phyloP scores from a whole-genome alignment of 2,888 invertebrate species.

The Eueremaeus valkanovi region DNA sequence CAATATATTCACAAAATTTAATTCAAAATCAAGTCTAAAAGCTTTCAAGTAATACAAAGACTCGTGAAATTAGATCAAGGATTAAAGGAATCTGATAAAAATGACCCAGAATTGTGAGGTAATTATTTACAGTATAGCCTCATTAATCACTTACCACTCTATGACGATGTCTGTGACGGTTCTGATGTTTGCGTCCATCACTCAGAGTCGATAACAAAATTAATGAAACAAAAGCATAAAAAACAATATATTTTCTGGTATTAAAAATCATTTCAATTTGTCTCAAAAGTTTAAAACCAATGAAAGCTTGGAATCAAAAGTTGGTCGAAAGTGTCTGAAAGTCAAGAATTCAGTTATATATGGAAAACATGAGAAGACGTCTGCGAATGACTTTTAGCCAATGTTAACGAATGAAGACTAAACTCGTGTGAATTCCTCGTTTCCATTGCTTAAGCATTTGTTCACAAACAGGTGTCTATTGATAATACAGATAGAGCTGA shows the following conservation, averaged over 20 bases:
- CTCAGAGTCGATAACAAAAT: neutral
- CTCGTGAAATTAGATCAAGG: too few relatives aligned
- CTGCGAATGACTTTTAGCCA: conserved; percentile 10
- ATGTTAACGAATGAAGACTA: conserved; percentile 8
- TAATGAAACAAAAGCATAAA: conserved; percentile 1
- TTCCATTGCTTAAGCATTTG: conserved; percentile 26
- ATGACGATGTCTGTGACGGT: neutral
- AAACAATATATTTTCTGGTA: neutral
- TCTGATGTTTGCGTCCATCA: neutral
- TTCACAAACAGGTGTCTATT: conserved; percentile 32
- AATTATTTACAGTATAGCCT: too few relatives aligned
- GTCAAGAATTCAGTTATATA: neutral
- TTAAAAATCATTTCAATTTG: neutral
- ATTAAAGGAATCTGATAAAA: too few relatives aligned
- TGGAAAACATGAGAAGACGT: neutral
- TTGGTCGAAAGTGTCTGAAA: neutral
- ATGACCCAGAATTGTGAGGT: too few relatives aligned
- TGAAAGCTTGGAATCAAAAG: neutral
- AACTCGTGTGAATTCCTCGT: conserved; percentile 36
- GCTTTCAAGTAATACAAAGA: too few relatives aligned
- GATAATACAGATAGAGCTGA: conserved; percentile 26
- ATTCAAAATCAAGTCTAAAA: too few relatives aligned
- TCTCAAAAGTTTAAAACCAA: neutral
- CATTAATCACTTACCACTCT: neutral
- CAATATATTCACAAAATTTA: too few relatives aligned